Conservation (phyloP, 1,140 invertebrate genomes). For the Phymorhynchus buccinoides region DNA sequence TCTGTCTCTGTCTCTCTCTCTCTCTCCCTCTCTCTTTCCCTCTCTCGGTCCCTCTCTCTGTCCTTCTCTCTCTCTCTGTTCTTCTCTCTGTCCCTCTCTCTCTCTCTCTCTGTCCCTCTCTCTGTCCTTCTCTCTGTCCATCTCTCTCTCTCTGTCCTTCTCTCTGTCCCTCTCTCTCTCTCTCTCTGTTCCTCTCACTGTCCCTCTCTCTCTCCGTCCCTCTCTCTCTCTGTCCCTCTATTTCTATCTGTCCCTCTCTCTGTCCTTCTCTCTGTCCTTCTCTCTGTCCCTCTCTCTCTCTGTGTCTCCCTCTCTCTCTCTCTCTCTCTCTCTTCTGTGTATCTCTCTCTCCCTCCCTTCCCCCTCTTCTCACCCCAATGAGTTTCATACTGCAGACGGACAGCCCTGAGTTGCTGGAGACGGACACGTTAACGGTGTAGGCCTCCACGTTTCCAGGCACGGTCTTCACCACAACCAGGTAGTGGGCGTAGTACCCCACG, state of each 20-base stretch:
- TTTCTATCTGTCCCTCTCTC: neutral
- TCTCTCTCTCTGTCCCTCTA: neutral
- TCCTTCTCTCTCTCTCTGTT: neutral
- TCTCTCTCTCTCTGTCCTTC: too few species aligned
- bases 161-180: too few species aligned
- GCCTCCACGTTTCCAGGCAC: slow-evolving; percentile 26
- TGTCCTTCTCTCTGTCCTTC: too few species aligned
- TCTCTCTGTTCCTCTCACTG: too few species aligned
- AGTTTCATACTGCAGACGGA: slow-evolving; percentile 46
- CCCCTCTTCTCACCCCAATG: neutral
- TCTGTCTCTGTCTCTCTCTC: neutral
- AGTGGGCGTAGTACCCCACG: neutral
- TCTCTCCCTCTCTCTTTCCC: too few species aligned
- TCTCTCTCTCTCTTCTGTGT: too few species aligned
- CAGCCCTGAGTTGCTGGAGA: slow-evolving; percentile 31
- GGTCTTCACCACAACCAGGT: slow-evolving; percentile 40
- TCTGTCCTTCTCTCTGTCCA: neutral
- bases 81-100: neutral
- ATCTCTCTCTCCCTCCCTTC: neutral
- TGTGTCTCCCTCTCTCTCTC: too few species aligned
- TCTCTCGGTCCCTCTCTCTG: too few species aligned
- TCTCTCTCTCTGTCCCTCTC: neutral
- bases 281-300: too few species aligned
- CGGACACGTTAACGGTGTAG: slow-evolving; percentile 33
- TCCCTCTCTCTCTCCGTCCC: too few species aligned